A percentile compares a stretch with the other conserved stretches of the same genome.
phyloP scores from a whole-genome alignment of 2,888 invertebrate genomes.

The Agriopis leucophaearia region DNA sequence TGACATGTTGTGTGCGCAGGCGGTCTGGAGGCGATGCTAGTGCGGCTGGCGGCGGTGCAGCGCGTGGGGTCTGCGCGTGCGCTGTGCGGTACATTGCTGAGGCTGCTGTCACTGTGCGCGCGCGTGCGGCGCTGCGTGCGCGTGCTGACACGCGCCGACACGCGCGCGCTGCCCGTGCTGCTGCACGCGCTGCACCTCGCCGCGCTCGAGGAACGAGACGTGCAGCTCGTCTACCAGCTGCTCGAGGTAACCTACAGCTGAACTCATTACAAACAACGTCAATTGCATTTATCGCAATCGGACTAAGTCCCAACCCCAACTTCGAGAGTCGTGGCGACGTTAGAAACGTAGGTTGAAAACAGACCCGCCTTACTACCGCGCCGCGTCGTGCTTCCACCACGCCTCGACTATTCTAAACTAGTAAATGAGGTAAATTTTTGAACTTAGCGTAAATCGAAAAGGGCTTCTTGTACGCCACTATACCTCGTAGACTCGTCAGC shows the following conservation, averaged over 20 bases:
- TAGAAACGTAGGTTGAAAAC: no score
- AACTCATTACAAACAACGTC: no score
- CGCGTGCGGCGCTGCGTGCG: conserved; percentile 96
- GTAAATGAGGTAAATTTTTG: no score
- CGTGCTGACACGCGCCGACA: conserved; percentile 94
- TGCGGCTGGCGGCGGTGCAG: conserved; percentile 93
- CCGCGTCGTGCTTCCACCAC: no score
- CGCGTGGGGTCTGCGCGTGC: conserved; percentile 95
- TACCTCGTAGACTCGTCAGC: no score
- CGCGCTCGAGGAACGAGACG: conserved; percentile 86
- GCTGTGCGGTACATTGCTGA: conserved; percentile 95
- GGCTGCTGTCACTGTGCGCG: conserved; percentile 95
- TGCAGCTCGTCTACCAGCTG: conserved; percentile 94
- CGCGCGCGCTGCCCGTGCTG: conserved; percentile 93
- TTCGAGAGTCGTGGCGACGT: no score
- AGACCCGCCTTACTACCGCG: no score
- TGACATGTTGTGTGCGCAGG: conserved; percentile 57
- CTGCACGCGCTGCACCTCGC: conserved; percentile 93
- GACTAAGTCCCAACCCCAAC: no score
- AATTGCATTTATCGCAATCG: no score
- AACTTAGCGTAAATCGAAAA: no score
- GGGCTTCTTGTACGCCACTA: no score
- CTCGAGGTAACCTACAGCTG: conserved; percentile 87
- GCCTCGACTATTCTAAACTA: no score
- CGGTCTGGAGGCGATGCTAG: conserved; percentile 92